Percentiles rank a stretch among this genome's conserved stretches.
These are phyloP conservation scores for Silvanus unidentatus DNA, from an alignment of 2,888 invertebrate species.

Conservation along the genomic window DNA sequence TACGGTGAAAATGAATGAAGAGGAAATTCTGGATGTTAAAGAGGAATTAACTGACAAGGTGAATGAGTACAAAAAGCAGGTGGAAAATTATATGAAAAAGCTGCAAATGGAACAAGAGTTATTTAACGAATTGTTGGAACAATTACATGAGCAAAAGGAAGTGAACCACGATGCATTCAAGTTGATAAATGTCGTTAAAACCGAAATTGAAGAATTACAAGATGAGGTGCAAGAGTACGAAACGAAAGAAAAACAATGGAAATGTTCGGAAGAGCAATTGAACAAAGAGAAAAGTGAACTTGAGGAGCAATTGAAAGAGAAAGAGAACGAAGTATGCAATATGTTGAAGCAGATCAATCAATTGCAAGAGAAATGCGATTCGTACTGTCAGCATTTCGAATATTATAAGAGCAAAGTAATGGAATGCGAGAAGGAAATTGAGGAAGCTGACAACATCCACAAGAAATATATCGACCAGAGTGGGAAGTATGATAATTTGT, in stretches of 20 bases:
- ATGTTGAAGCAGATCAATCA: conserved; percentile 17
- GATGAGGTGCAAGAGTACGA: conserved; percentile 26
- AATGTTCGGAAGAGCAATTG: conserved; percentile 23
- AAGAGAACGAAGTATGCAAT: conserved; percentile 18
- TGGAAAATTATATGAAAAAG: conserved; percentile 15
- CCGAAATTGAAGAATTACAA: conserved; percentile 20
- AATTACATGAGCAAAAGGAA: conserved; percentile 26
- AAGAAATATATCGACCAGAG: conserved; percentile 39
- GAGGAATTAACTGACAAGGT: conserved; percentile 33
- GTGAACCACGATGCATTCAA: conserved; percentile 21
- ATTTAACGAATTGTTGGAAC: conserved; percentile 24
- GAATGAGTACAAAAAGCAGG: conserved; percentile 22
- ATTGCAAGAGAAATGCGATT: conserved; percentile 24
- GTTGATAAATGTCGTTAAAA: conserved; percentile 20
- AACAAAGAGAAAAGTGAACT: conserved; percentile 16
- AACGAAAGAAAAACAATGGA: conserved; percentile 24
- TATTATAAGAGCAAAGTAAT: conserved; percentile 31
- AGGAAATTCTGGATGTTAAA: conserved; percentile 30
- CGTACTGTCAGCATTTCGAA: conserved; percentile 24
- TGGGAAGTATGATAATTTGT: conserved; percentile 36
- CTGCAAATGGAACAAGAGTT: conserved; percentile 20
- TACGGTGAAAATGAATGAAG: conserved; percentile 29
- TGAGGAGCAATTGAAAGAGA: conserved; percentile 15
- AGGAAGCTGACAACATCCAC: conserved; percentile 30
- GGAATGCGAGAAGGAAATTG: conserved; percentile 32